phyloP scores from a whole-genome alignment of 2,888 invertebrate genomes.

The Pocota personata region DNA sequence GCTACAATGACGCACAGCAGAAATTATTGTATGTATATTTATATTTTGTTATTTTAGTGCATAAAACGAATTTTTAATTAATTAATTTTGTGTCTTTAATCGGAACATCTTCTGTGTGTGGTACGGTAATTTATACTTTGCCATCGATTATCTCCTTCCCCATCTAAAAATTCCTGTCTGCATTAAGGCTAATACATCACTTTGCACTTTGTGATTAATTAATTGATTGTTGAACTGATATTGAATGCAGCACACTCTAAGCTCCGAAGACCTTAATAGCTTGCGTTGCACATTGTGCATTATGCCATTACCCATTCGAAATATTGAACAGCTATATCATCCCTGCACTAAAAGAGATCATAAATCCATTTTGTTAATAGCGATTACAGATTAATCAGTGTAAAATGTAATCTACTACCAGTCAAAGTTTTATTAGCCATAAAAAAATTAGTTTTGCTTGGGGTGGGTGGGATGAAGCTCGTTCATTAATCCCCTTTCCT shows the following conservation, averaged over 20 bases:
- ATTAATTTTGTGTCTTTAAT: too few species aligned
- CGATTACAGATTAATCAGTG: conserved; percentile 53
- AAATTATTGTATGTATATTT: too few species aligned
- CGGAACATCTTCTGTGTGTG: too few species aligned
- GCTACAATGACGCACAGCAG: too few species aligned
- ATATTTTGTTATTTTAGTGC: too few species aligned
- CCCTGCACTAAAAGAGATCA: neutral
- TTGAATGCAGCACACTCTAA: neutral
- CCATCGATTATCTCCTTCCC: too few species aligned
- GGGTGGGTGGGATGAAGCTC: neutral
- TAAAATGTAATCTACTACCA: conserved; percentile 39
- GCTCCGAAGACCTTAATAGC: neutral
- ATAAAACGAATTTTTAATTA: too few species aligned
- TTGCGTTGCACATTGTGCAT: neutral
- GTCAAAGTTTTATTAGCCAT: conserved; percentile 43
- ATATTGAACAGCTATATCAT: neutral
- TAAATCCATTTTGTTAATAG: conserved; percentile 45
- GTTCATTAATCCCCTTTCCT: conserved; percentile 14
- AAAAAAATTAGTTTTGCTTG: conserved; percentile 35
- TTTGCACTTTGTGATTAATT: neutral
- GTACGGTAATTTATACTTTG: too few species aligned
- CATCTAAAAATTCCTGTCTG: too few species aligned
- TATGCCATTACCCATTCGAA: neutral
- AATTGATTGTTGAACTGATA: neutral
- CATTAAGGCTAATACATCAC: neutral